Percentiles rank a stretch among this genome's conserved stretches.
These are phyloP conservation scores for Pelochelys cantorii DNA, from an alignment of 2,797 vertebrate genomes.

Conservation along the genomic window DNA sequence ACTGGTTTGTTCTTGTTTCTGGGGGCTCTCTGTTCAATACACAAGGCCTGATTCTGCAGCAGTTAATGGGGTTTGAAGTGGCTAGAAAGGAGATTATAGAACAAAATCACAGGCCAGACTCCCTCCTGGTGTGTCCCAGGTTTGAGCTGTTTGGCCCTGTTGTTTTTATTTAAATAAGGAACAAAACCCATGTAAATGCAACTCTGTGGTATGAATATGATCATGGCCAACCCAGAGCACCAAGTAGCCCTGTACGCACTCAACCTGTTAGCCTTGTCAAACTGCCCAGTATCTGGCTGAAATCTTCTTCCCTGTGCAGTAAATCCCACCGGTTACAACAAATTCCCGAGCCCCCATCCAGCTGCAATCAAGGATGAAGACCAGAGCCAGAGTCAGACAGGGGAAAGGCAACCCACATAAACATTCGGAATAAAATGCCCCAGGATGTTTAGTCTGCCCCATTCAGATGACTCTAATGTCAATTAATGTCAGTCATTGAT, in stretches of 20 bases:
- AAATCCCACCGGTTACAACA: background rate
- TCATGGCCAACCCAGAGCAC: rapidly evolving
- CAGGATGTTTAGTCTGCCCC: slow-evolving; percentile 63
- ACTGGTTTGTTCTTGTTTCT: background rate
- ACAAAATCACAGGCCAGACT: background rate
- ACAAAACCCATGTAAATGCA: rapidly evolving
- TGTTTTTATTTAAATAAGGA: background rate
- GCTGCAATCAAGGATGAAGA: background rate
- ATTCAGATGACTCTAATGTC: slow-evolving; percentile 12
- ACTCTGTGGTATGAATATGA: rapidly evolving
- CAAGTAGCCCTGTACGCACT: background rate
- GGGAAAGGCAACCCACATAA: slow-evolving; percentile 37
- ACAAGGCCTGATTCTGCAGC: background rate
- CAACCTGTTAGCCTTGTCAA: background rate
- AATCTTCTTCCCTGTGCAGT: background rate
- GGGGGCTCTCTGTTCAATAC: background rate
- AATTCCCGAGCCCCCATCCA: background rate
- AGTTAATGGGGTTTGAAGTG: background rate
- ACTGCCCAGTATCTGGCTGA: background rate
- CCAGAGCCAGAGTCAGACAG: background rate
- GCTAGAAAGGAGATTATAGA: background rate
- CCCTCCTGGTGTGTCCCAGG: rapidly evolving
- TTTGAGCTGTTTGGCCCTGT: rapidly evolving
- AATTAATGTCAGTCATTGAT: background rate
- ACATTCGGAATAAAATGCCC: slow-evolving; percentile 57